phyloP scores from a whole-genome alignment of 2,113 vertebrate species.

The Stercorarius parasiticus region DNA sequence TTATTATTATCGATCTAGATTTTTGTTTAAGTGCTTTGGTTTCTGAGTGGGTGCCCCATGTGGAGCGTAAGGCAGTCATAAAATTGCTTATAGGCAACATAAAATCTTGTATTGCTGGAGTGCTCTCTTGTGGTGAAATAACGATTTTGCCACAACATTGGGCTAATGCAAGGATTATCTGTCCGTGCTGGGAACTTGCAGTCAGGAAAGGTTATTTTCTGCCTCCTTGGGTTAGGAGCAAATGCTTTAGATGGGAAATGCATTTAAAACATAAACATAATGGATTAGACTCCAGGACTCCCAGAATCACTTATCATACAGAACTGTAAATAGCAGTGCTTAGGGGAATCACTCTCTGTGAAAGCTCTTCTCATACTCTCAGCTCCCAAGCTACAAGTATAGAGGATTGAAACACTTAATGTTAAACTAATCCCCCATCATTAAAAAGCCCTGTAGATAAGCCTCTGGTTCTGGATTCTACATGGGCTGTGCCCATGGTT shows the following conservation, averaged over 20 bases:
- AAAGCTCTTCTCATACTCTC: constrained; percentile 54
- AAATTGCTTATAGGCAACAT: neutral
- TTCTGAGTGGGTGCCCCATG: neutral
- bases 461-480: neutral
- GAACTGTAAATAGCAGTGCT: constrained; percentile 47
- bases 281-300: constrained; percentile 43
- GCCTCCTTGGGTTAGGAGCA: constrained; percentile 30
- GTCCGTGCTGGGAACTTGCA: neutral
- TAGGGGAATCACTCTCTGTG: constrained; percentile 41
- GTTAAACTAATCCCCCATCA: constrained; percentile 63
- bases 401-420: constrained; percentile 57
- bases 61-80: neutral
- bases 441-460: constrained; percentile 56
- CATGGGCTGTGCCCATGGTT: neutral
- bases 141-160: neutral
- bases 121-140: constrained; percentile 73
- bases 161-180: constrained; percentile 24
- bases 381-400: constrained; percentile 13
- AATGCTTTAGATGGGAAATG: constrained; percentile 31
- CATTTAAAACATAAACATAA: constrained; percentile 51
- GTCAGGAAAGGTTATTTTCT: constrained; percentile 39
- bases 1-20: constrained; percentile 41
- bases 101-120: constrained; percentile 60
- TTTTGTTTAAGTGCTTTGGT: constrained; percentile 41
- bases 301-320: constrained; percentile 28